Conservation (phyloP, 2,113 vertebrate species). For the Corythornis vintsioides region DNA sequence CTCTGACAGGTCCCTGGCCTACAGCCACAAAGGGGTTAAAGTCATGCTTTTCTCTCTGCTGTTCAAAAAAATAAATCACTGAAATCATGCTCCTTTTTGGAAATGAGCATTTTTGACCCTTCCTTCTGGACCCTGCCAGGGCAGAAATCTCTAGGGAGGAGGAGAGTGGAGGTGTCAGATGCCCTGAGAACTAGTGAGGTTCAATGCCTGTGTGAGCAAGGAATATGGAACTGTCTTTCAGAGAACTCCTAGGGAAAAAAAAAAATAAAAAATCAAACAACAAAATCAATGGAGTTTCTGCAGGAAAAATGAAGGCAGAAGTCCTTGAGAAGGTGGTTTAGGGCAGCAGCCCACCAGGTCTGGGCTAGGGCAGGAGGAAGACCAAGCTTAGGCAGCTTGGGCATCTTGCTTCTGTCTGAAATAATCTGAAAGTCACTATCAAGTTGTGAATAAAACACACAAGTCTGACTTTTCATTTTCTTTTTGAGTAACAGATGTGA, state of each 20-base stretch:
- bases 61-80: not conserved
- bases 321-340: not conserved
- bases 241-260: not conserved
- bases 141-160: not conserved
- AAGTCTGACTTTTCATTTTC: too few relatives aligned
- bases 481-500: not conserved
- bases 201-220: not conserved
- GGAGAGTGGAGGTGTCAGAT: not conserved
- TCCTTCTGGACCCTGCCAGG: not conserved
- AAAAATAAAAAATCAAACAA: too few relatives aligned
- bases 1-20: not conserved
- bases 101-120: not conserved
- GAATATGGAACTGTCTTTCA: not conserved
- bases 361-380: not conserved
- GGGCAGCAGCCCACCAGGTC: not conserved
- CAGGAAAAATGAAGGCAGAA: not conserved
- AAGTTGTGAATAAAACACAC: not conserved
- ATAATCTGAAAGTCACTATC: not conserved
- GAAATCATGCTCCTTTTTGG: not conserved
- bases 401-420: not conserved
- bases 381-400: accelerated
- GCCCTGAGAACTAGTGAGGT: not conserved
- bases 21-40: not conserved
- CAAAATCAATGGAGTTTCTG: not conserved
- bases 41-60: not conserved